A percentile compares a stretch with the other conserved stretches of the same genome.
These are phyloP conservation scores for Pitangus sulphuratus DNA, from an alignment of 2,797 vertebrate species.

Conservation along the genomic window DNA sequence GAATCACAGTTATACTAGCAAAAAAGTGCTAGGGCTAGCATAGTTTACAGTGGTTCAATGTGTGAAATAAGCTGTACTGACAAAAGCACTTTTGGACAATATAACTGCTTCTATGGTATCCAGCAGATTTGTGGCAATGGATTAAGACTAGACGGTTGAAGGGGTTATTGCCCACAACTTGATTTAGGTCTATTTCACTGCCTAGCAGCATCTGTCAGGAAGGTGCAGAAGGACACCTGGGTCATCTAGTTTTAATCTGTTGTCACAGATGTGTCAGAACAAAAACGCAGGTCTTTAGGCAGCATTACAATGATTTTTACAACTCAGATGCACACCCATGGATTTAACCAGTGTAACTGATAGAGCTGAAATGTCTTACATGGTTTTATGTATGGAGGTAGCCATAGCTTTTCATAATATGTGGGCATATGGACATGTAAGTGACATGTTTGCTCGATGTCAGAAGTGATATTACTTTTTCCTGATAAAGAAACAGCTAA, in stretches of 20 bases:
- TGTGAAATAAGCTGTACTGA: slow-evolving; percentile 44
- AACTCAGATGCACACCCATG: background rate
- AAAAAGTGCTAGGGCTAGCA: slow-evolving; percentile 52
- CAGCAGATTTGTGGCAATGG: slow-evolving; percentile 33
- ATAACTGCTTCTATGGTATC: slow-evolving; percentile 28
- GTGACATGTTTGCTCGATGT: background rate
- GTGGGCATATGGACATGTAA: background rate
- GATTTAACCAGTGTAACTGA: background rate
- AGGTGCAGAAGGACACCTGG: background rate
- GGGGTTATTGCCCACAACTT: background rate
- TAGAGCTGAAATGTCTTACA: background rate
- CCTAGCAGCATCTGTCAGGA: background rate
- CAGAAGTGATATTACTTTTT: background rate
- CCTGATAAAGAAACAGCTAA: background rate
- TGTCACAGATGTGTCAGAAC: background rate
- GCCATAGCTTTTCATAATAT: background rate
- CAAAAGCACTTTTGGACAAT: slow-evolving; percentile 57
- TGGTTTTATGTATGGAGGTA: background rate
- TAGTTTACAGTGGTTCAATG: slow-evolving; percentile 9
- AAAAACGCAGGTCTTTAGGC: background rate
- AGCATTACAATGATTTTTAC: background rate
- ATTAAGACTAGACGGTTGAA: background rate
- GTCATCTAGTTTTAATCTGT: background rate
- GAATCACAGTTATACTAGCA: slow-evolving; percentile 37
- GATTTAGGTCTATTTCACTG: background rate